Conservation (phyloP, 2,888 invertebrate genomes). For the Melinopterus prodromus region DNA sequence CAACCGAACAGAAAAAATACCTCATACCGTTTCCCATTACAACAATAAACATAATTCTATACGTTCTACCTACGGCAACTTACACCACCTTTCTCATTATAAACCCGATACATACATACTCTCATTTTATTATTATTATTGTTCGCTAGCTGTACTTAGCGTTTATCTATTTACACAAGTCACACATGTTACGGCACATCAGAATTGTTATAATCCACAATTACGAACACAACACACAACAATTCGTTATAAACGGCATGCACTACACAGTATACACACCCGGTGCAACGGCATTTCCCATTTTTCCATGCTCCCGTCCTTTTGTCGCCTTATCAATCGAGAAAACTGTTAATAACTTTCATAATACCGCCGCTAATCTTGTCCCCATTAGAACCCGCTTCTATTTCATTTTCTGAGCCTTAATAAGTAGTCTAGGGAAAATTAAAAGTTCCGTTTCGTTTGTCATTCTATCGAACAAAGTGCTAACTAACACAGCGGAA, state of each 20-base stretch:
- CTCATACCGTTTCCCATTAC: not conserved
- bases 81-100: not conserved
- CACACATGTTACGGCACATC: conserved; percentile 4
- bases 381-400: not conserved
- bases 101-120: not conserved
- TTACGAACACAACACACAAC: not conserved
- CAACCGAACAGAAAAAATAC: not conserved
- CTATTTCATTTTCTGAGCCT: not conserved
- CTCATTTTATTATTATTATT: not conserved
- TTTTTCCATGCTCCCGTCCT: not conserved
- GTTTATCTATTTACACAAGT: not conserved
- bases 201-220: not conserved
- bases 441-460: not conserved
- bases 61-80: not conserved
- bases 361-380: not conserved
- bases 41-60: not conserved
- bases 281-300: not conserved
- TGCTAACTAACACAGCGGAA: not conserved
- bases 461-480: not conserved
- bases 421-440: not conserved
- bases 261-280: not conserved
- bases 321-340: not conserved
- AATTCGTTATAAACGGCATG: too few relatives aligned
- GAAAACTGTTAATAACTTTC: conserved; percentile 4
- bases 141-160: not conserved